A percentile compares a stretch with the other conserved stretches of the same genome.
Evolutionary conservation across 2,888 invertebrate species (phyloP).

Genomic region (Rotaria macrura): DNA sequence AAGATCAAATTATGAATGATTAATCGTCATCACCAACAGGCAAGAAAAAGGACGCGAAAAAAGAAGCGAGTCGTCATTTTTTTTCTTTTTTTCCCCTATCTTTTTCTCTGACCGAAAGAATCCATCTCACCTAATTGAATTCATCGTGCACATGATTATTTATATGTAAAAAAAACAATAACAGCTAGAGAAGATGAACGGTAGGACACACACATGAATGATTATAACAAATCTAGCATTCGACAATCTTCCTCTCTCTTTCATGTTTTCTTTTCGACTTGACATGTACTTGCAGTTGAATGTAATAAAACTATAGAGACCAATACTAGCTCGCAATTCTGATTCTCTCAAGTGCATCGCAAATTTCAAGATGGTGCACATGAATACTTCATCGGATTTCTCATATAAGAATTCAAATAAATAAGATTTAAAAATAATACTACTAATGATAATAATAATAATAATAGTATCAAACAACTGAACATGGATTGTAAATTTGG

Average conservation of each 20-base stretch:
- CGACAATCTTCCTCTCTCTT: background rate
- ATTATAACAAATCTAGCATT: background rate
- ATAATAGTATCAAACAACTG: no score
- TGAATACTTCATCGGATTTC: background rate
- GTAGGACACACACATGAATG: background rate
- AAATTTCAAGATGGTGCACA: background rate
- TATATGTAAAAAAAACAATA: background rate
- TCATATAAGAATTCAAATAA: no score
- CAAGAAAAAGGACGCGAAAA: background rate
- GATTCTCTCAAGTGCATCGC: background rate
- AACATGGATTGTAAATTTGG: no score
- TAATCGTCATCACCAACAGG: background rate
- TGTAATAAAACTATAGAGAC: background rate
- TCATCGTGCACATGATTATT: slow-evolving; percentile 8
- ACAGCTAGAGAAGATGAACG: background rate
- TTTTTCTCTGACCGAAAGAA: background rate
- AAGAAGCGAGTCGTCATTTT: background rate
- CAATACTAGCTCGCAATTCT: background rate
- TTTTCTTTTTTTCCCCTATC: background rate
- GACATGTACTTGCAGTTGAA: background rate
- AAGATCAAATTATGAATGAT: slow-evolving; percentile 1
- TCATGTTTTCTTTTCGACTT: background rate
- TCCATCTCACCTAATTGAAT: slow-evolving; percentile 6
- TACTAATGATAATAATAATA: background rate
- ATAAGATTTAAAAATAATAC: no score